Evolutionary conservation across 2,888 invertebrate genomes (phyloP).

Genomic region (Drosophila maculinotata): DNA sequence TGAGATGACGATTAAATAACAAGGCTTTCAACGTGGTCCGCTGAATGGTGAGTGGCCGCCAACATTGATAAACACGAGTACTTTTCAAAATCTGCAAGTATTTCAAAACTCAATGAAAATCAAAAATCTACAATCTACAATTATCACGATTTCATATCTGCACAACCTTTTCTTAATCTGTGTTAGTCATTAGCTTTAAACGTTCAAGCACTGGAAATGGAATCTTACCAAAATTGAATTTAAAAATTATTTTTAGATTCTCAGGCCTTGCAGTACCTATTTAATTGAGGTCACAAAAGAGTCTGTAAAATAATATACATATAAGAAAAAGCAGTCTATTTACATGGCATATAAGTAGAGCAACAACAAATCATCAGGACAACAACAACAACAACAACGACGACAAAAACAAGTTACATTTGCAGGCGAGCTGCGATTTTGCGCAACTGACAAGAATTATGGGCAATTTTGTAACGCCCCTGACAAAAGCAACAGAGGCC

Average conservation of each 20-base stretch:
- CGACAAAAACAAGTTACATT: conserved; percentile 1
- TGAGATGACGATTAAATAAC: conserved; percentile 33
- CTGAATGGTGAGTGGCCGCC: neutral
- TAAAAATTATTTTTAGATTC: too few species aligned
- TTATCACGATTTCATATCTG: too few species aligned
- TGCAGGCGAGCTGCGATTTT: conserved; percentile 21
- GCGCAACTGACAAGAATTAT: conserved; percentile 35
- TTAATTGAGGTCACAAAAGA: conserved; percentile 26
- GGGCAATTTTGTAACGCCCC: conserved; percentile 21
- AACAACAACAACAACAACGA: conserved; percentile 11
- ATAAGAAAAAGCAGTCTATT: conserved; percentile 2
- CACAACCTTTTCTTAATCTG: too few species aligned
- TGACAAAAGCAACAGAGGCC: conserved; percentile 14
- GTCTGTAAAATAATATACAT: conserved; percentile 1
- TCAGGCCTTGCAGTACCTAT: too few species aligned
- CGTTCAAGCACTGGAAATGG: too few species aligned
- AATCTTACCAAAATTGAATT: too few species aligned
- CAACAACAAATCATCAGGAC: conserved; percentile 9
- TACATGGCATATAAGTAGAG: conserved; percentile 2
- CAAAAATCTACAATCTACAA: too few species aligned
- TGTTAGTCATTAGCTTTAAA: too few species aligned
- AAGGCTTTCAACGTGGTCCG: neutral
- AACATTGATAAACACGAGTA: neutral
- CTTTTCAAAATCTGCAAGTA: neutral
- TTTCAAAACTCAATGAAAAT: too few species aligned